phyloP scores from a whole-genome alignment of 2,113 vertebrate species.

The Tragelaphus scriptus region DNA sequence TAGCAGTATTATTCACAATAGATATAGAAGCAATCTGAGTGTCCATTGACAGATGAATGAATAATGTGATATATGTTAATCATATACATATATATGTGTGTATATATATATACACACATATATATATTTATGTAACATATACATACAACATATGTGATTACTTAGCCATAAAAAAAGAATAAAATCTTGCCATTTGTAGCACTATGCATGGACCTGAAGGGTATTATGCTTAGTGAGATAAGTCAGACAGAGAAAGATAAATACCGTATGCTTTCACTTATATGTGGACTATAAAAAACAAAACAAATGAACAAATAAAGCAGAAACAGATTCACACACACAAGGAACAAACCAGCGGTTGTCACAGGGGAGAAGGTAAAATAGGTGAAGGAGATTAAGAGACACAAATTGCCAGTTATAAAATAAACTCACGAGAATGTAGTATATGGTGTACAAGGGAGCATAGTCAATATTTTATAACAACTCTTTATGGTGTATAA shows the following conservation, averaged over 20 bases:
- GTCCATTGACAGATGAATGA: neutral
- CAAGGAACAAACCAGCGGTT: neutral
- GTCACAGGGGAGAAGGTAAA: neutral
- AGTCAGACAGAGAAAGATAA: neutral
- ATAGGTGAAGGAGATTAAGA: neutral
- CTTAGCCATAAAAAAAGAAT: neutral
- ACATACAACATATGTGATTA: neutral
- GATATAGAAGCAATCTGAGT: neutral
- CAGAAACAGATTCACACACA: neutral
- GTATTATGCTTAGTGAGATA: neutral
- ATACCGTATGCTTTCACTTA: neutral
- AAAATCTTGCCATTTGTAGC: neutral
- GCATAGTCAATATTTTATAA: neutral
- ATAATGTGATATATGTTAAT: neutral
- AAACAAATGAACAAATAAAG: neutral
- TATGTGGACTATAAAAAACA: neutral
- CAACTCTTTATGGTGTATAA: neutral
- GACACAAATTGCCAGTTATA: neutral
- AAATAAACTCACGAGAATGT: neutral
- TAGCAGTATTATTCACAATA: neutral
- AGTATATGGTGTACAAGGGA: neutral
- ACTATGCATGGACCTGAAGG: neutral
- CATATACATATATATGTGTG: neutral
- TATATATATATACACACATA: neutral
- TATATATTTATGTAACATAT: neutral